Evolutionary conservation across 2,797 vertebrate species (phyloP).

Genomic region (Microcaecilia unicolor): DNA sequence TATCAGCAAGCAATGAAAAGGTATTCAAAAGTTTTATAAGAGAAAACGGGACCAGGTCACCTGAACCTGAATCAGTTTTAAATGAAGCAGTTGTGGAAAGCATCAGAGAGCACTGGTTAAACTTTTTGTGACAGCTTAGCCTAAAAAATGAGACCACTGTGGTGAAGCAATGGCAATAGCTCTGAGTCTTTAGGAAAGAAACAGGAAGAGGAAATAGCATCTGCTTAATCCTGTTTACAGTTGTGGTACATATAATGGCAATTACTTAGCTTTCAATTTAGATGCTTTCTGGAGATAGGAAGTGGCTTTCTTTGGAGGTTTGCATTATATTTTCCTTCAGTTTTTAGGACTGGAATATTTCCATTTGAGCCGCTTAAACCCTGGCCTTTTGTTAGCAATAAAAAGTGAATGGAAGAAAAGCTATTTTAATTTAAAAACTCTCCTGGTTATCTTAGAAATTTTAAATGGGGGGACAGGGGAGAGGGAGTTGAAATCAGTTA

Average conservation of each 20-base stretch:
- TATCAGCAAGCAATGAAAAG: too few relatives aligned
- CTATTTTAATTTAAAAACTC: background rate
- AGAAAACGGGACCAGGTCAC: too few relatives aligned
- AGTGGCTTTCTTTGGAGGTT: too few relatives aligned
- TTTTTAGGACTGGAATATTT: background rate
- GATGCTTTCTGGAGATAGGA: background rate
- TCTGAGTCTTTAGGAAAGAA: constrained; percentile 3
- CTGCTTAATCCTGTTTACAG: background rate
- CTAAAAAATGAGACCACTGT: background rate
- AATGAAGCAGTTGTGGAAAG: too few relatives aligned
- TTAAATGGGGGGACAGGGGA: too few relatives aligned
- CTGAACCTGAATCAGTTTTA: too few relatives aligned
- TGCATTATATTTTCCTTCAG: background rate
- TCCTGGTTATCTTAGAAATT: background rate
- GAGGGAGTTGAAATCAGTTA: background rate
- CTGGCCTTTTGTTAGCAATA: background rate
- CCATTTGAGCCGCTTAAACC: background rate
- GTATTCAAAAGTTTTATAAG: too few relatives aligned
- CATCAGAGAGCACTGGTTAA: too few relatives aligned
- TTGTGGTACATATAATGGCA: background rate
- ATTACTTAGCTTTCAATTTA: background rate
- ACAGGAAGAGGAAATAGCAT: constrained; percentile 2
- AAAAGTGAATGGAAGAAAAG: background rate
- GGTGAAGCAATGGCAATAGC: background rate
- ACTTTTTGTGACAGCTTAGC: too few relatives aligned